Evolutionary conservation across 2,888 invertebrate genomes (phyloP).

Genomic region (Lasioglossum pauxillum): DNA sequence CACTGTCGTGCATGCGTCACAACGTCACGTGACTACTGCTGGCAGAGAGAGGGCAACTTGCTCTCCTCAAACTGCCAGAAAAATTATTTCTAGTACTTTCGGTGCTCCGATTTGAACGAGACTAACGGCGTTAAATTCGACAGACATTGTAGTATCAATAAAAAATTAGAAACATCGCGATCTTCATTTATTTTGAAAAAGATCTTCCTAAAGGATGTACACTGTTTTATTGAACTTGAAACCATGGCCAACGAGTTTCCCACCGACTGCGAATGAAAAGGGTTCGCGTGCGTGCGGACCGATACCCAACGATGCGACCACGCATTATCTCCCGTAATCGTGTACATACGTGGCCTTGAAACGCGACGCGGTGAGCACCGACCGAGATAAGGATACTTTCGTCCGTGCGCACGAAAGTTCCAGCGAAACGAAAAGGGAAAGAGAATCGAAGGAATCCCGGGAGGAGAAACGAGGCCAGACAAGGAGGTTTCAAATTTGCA

Average conservation of each 20-base stretch:
- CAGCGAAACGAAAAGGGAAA: conserved; percentile 64
- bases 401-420: conserved; percentile 53
- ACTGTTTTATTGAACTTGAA: not conserved
- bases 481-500: not conserved
- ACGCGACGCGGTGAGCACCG: conserved; percentile 76
- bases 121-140: not conserved
- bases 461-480: not conserved
- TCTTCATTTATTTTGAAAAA: too few species aligned
- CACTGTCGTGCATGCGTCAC: too few species aligned
- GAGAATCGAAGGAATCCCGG: conserved; percentile 7
- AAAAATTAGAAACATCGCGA: too few species aligned
- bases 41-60: too few species aligned
- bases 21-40: too few species aligned
- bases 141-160: not conserved
- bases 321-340: conserved; percentile 76
- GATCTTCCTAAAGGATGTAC: too few species aligned
- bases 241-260: not conserved
- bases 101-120: not conserved
- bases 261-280: not conserved
- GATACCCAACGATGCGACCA: conserved; percentile 25
- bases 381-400: conserved; percentile 75
- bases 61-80: too few species aligned
- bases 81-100: not conserved
- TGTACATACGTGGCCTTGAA: conserved; percentile 79
- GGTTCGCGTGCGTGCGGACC: conserved; percentile 48